These are phyloP conservation scores for Sebastes oblongus DNA, from an alignment of 2,797 vertebrate genomes.

Conservation along the genomic window DNA sequence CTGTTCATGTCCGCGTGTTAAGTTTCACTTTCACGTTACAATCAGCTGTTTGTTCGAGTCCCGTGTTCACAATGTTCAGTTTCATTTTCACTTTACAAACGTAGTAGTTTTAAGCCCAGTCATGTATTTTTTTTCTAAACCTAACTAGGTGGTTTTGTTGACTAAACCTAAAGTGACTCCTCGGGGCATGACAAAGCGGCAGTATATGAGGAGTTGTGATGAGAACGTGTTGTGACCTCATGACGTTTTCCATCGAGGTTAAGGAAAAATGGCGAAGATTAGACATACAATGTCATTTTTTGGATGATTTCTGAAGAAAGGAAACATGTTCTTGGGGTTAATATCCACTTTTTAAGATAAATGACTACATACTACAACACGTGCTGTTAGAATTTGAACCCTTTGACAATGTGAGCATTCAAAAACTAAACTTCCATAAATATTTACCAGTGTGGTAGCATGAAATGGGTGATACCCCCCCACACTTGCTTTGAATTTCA, in stretches of 20 bases:
- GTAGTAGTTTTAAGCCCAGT: no score
- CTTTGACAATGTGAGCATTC: background rate
- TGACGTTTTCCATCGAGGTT: background rate
- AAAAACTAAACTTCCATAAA: background rate
- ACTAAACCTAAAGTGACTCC: background rate
- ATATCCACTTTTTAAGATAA: background rate
- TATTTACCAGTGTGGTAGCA: background rate
- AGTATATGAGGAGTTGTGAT: background rate
- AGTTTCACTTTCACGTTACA: no score
- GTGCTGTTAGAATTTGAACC: background rate
- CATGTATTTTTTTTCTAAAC: background rate
- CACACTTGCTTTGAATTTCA: no score
- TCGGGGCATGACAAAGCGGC: background rate
- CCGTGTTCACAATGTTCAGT: no score
- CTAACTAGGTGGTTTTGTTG: background rate
- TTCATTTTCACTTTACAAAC: no score
- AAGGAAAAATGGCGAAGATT: no score
- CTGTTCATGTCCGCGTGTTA: background rate
- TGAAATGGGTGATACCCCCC: background rate
- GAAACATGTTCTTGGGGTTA: background rate
- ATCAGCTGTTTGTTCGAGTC: no score
- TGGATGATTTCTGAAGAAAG: background rate
- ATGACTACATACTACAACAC: background rate
- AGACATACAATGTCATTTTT: background rate
- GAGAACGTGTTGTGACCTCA: background rate